Conservation (phyloP, 2,888 invertebrate species). For the Germaria angustata region DNA sequence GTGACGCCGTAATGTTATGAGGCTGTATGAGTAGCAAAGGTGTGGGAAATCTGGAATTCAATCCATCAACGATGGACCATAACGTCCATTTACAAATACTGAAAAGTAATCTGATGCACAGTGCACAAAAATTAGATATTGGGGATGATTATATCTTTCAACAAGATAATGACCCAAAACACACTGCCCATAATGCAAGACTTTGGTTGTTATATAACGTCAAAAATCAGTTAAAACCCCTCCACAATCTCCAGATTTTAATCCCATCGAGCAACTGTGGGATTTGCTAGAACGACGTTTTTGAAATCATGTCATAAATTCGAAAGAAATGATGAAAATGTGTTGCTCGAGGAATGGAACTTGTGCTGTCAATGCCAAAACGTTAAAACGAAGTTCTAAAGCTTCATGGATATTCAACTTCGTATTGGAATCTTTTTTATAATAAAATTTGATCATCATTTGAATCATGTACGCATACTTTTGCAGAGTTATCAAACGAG, state of each 20-base stretch:
- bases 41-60: not conserved
- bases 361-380: not conserved
- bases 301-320: too few species aligned
- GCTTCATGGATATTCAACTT: not conserved
- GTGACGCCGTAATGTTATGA: not conserved
- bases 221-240: constrained; percentile 22
- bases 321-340: too few species aligned
- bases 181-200: not conserved
- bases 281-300: constrained; percentile 43
- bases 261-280: constrained; percentile 64
- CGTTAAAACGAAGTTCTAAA: not conserved
- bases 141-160: not conserved
- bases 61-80: not conserved
- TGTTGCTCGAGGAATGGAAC: too few species aligned
- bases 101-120: not conserved
- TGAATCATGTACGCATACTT: not conserved
- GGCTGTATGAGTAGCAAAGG: not conserved
- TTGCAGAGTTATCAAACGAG: not conserved
- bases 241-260: constrained; percentile 57
- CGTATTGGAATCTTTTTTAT: not conserved
- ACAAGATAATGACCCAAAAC: not conserved
- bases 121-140: not conserved
- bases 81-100: not conserved
- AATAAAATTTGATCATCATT: not conserved
- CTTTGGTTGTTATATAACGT: not conserved